Base-by-base conservation (phyloP, 1,140 invertebrate genomes). In the Aricia agestis region DNA sequence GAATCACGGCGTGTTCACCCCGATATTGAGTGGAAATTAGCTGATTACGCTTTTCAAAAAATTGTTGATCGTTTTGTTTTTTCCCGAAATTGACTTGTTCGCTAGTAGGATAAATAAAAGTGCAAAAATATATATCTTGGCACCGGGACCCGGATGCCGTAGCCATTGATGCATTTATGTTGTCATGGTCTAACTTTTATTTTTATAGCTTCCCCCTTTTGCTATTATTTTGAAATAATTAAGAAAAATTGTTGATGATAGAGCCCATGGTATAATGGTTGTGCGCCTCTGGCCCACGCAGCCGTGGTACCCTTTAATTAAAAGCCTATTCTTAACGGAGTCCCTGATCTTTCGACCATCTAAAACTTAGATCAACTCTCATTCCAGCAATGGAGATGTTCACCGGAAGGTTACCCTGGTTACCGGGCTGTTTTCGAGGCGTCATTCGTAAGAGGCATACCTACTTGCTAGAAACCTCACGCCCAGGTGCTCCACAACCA, bases 341-440 rank as follows among this genome's bases (percentile, higher is more conserved):
- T 10, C 45, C 11, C 9, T 52, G 9, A 52, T 15, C 13, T 52
- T 52, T 13, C 10, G 13, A 13, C 13, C 45, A 52, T 1, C 11
- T 52, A 15, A 52, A 52, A 52, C 10, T 52, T 15, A 15, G 3
- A 52, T 52, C 2, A 13, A 3, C 45, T 52, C 69, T 71, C 67
- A 74, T 77, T 76, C 41, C 74, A 82, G 78, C 57, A 67, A 75
- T 31, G 72, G 52, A 13, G 9, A 69, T 59, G 74, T 76, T 31
- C 76, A 72, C 42, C 76, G 31, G 32, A 71, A 58, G 32, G 61
- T 69, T 80, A 72, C 78, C 72, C 78, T 81, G 79, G 76, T 79
- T 74, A 75, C 74, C 7, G 79, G 68, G 18, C 69, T 73, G 32
- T 78, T 81, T 74, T 81, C 74, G 36, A 72, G 74, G n/a, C 68